phyloP scores from a whole-genome alignment of 2,888 invertebrate species.

The Chironomus tentans region DNA sequence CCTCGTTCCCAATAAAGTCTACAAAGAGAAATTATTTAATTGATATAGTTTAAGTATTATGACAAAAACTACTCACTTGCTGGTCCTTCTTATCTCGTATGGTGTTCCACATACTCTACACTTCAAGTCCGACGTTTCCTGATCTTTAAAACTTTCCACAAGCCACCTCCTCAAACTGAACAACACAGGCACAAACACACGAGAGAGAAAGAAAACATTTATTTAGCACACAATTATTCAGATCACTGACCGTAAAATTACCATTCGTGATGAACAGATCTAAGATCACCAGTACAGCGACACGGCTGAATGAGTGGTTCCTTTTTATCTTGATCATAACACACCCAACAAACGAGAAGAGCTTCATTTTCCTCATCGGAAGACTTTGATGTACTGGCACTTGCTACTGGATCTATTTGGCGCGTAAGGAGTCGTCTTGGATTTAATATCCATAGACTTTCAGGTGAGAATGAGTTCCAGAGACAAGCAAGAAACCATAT shows the following conservation, averaged over 20 bases:
- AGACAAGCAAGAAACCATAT: conserved; percentile 93
- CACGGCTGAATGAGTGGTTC: conserved; percentile 85
- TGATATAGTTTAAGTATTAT: no score
- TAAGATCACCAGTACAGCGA: conserved; percentile 85
- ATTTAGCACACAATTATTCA: no score
- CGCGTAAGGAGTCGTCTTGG: conserved; percentile 73
- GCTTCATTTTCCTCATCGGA: conserved; percentile 46
- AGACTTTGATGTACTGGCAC: conserved; percentile 37
- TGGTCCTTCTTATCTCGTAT: conserved; percentile 69
- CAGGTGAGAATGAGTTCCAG: conserved; percentile 93
- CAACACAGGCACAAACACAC: no score
- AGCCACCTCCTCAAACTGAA: conserved; percentile 71
- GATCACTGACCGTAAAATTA: background rate
- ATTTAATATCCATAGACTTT: conserved; percentile 87
- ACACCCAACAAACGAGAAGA: conserved; percentile 76
- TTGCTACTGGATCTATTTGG: conserved; percentile 50
- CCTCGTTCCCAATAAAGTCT: conserved; percentile 76
- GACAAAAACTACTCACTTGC: conserved; percentile 45
- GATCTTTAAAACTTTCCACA: conserved; percentile 71
- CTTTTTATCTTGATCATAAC: conserved; percentile 71
- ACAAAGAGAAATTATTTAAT: conserved; percentile 28
- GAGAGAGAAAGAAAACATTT: no score
- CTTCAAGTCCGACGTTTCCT: conserved; percentile 56
- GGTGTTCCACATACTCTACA: conserved; percentile 81
- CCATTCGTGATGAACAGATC: conserved; percentile 77